These are phyloP conservation scores for Apoda limacodes DNA, from an alignment of 2,888 invertebrate species.

Conservation along the genomic window DNA sequence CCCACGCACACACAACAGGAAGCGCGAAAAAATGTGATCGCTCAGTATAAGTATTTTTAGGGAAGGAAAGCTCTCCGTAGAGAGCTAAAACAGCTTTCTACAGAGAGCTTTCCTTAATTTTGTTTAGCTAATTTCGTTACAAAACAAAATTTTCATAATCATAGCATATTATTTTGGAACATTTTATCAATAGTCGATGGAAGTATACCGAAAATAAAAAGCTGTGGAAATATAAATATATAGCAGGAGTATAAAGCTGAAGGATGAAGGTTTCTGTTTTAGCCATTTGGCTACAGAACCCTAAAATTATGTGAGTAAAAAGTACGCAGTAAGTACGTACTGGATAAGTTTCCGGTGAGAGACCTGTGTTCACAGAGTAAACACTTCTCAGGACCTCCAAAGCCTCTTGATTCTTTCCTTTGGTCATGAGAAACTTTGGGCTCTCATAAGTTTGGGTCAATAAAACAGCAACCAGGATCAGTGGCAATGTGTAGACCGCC, in stretches of 20 bases:
- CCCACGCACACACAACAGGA: too few relatives aligned
- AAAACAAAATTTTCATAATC: too few relatives aligned
- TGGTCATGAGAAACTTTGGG: slow-evolving; percentile 79
- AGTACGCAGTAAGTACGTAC: slow-evolving; percentile 27
- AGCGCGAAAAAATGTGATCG: too few relatives aligned
- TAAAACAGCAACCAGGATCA: slow-evolving; percentile 50
- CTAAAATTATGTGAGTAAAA: background rate
- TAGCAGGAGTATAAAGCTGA: background rate
- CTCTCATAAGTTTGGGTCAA: slow-evolving; percentile 74
- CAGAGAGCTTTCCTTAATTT: too few relatives aligned
- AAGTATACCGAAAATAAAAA: too few relatives aligned
- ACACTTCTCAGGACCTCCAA: slow-evolving; percentile 47
- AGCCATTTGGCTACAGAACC: background rate
- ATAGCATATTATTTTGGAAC: too few relatives aligned
- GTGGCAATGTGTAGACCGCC: slow-evolving; percentile 72
- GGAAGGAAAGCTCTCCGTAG: too few relatives aligned
- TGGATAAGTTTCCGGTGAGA: slow-evolving; percentile 31
- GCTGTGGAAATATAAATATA: too few relatives aligned
- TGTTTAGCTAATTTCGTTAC: too few relatives aligned
- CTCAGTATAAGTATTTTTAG: too few relatives aligned
- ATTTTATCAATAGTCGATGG: too few relatives aligned
- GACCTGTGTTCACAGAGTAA: slow-evolving; percentile 38
- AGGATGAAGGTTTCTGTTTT: background rate
- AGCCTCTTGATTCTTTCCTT: slow-evolving; percentile 70
- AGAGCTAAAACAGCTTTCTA: too few relatives aligned